Evolutionary conservation across 2,113 vertebrate genomes (phyloP).

Genomic region (Myiozetetes cayanensis): DNA sequence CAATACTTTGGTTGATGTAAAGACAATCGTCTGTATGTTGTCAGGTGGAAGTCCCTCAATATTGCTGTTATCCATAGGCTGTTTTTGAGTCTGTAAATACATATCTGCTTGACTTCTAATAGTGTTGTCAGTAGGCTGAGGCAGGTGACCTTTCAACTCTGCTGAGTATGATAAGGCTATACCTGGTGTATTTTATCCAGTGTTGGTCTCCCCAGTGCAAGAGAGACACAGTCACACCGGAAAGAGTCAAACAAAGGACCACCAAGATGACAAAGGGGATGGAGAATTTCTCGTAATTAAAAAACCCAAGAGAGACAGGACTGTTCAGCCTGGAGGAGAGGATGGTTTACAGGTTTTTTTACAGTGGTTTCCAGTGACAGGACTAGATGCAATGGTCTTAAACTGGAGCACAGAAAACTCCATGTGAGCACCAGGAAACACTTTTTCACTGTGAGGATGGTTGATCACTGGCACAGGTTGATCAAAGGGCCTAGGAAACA

Average conservation of each 20-base stretch:
- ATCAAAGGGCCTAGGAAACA: background rate
- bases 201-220: background rate
- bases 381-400: fast-evolving
- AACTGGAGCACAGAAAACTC: background rate
- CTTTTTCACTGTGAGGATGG: background rate
- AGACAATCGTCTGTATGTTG: background rate
- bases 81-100: background rate
- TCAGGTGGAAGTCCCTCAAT: background rate
- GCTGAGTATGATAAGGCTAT: too few relatives aligned
- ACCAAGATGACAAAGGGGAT: background rate
- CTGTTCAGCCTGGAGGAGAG: background rate
- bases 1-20: background rate
- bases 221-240: background rate
- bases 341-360: background rate
- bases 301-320: background rate
- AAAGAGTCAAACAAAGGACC: background rate
- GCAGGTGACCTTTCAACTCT: background rate
- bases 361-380: too few relatives aligned
- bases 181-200: background rate
- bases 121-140: background rate
- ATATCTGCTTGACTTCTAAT: too few relatives aligned
- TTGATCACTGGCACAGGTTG: background rate
- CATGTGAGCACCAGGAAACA: background rate
- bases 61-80: background rate
- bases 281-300: background rate